Base-by-base conservation (phyloP, 1,140 invertebrate species). In the Brachionus paranguensis region DNA sequence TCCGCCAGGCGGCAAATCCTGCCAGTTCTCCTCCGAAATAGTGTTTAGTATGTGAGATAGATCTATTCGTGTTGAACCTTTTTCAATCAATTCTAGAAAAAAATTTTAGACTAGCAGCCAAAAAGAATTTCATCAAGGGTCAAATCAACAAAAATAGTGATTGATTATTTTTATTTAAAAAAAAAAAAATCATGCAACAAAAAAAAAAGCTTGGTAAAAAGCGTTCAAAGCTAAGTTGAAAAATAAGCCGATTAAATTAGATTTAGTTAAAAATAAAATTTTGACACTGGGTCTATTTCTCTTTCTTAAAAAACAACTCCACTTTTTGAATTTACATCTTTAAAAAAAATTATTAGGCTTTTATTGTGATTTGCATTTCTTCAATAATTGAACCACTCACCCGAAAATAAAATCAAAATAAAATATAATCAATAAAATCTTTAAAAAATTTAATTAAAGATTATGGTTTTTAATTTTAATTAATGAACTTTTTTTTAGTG, bases 1-100 rank as follows among this genome's bases (percentile, higher is more conserved):
- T 47, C 78, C 78, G n/a, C 78, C 78, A 3, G 78, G 78, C 24
- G 78, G 78, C 41, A 81, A 47, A 47, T 81, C 78, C 14, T 81
- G 50, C 78, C 78, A 81, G 43, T 68, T 81, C 27, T 81, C 78
- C n/a, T 81, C 53, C 7, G 78, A 81, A 27, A 81, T 64, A 12
- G 64, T 43, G 43, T 68, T 33, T 47, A 81, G 17, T 68, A 81
- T 45, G 55, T 81, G 53, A 3, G 50, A 33, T 64, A 81, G 24
- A 65, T 81, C 78, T n/a, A 81, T 12, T 45, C 24, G 2, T 4
- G 78, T 20, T 45, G 55, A 20, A 68, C 78, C 65, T 43, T 68
- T 81, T 81, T 81, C 78, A 37, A 81, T 68, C 24, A 81, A 47
- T 68, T 81, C 78, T 81, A 81, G 3, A 81, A 81, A 53, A 50